Percentiles rank a stretch among this genome's conserved stretches.
These are phyloP conservation scores for Apomyelois bistriatella DNA, from an alignment of 2,888 invertebrate genomes.

Conservation along the genomic window DNA sequence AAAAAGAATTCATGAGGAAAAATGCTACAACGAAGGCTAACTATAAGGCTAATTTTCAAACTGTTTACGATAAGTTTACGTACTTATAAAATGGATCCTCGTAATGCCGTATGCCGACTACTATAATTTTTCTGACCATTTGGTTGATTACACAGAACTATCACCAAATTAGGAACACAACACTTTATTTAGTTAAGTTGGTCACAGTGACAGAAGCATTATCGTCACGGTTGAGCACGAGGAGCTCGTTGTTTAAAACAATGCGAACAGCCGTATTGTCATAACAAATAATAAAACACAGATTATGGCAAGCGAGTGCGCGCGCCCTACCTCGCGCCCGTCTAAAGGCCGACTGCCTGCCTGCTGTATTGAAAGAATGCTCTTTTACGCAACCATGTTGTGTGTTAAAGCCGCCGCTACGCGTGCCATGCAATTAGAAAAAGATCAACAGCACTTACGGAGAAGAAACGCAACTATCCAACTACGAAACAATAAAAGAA, in stretches of 20 bases:
- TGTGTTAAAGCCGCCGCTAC: conserved; percentile 36
- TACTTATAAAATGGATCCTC: conserved; percentile 75
- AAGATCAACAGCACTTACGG: conserved; percentile 66
- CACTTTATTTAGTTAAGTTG: conserved; percentile 44
- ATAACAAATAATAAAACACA: conserved; percentile 49
- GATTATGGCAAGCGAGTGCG: conserved; percentile 31
- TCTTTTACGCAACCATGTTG: conserved; percentile 52
- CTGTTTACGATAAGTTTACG: conserved; percentile 30
- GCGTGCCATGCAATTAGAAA: conserved; percentile 67
- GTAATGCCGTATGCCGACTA: conserved; percentile 68
- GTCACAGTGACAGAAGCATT: conserved; percentile 55
- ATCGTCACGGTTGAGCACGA: conserved; percentile 43
- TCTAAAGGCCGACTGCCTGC: conserved; percentile 43
- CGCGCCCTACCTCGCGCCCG: conserved; percentile 49
- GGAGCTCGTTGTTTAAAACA: conserved; percentile 45
- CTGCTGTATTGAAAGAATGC: neutral
- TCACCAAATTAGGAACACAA: conserved; percentile 40
- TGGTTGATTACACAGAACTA: conserved; percentile 42
- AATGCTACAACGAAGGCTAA: conserved; percentile 5
- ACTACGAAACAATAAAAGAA: conserved; percentile 58
- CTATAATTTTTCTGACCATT: conserved; percentile 74
- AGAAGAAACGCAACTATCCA: conserved; percentile 54
- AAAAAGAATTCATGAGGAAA: conserved; percentile 31
- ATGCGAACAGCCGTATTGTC: conserved; percentile 50
- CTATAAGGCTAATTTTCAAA: conserved; percentile 20